phyloP scores from a whole-genome alignment of 1,140 invertebrate genomes.

The Ceratitis capitata region DNA sequence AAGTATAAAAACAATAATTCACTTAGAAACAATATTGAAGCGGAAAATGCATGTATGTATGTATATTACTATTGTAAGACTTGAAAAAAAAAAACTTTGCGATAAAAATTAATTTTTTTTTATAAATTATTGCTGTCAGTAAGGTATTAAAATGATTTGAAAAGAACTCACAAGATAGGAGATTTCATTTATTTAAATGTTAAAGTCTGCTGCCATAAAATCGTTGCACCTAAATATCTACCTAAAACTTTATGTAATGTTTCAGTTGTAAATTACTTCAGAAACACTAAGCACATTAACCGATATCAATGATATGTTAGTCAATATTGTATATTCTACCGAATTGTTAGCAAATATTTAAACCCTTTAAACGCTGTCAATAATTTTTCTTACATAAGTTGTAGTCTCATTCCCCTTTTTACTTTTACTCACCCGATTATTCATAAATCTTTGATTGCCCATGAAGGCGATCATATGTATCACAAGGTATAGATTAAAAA shows the following conservation, averaged over 20 bases:
- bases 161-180: not conserved
- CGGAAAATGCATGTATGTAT: not conserved
- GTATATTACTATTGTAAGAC: not conserved
- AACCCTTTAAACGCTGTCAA: too few species aligned
- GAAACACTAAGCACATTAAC: not conserved
- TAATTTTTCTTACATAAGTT: not conserved
- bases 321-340: not conserved
- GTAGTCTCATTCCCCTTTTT: too few species aligned
- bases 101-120: too few species aligned
- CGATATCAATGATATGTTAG: too few species aligned
- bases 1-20: not conserved
- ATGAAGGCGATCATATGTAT: slow-evolving; percentile 77
- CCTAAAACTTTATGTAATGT: not conserved
- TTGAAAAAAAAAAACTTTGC: not conserved
- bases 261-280: not conserved
- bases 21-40: not conserved
- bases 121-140: not conserved
- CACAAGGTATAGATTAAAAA: slow-evolving; percentile 77
- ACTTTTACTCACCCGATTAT: slow-evolving; percentile 61
- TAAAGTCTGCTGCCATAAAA: not conserved
- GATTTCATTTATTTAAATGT: not conserved
- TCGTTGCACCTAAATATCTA: not conserved
- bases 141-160: not conserved
- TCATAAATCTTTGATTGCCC: slow-evolving; percentile 67
- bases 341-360: not conserved